Base-by-base conservation (phyloP, 2,797 vertebrate genomes). In the Urophycis tenuis region DNA sequence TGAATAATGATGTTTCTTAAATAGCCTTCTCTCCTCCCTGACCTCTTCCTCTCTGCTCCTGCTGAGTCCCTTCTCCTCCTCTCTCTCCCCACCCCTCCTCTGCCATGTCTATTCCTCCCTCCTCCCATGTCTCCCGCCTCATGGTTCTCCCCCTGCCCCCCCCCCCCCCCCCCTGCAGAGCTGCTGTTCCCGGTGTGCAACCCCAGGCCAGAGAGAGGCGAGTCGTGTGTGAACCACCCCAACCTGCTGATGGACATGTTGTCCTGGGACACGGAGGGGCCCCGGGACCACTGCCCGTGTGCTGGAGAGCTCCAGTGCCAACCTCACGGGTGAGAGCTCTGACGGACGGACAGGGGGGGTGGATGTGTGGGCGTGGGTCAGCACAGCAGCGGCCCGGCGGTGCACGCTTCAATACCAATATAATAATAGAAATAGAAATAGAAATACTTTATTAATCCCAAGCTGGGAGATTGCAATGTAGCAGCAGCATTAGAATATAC, bases 131-230 rank as follows among this genome's bases (percentile, higher is more conserved):
- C 11, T 31, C 64, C n/a, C n/a, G 12, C 49, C 41, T 17, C 70
- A 5, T 19, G 45, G 45, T 53, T 53, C 45, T n/a, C 19, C 45
- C 10, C 35, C 35, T 36, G 35, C 35, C 35, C 35, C 60, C 1
- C 64, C 77, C 45, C 67, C n/a, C 60, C 1, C 64, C 77, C 45
- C 67, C n/a, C 31, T 69, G 6, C 87, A 98, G 96, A 94, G 64
- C 90, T 98, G 0, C 85, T 98, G 81, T 97, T 96, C 25, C 97
- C 97, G 0, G 95, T 99, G 77, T 99, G 97, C 81, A 95, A 93
- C 4, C 94, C 94, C 1, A 88, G 93, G 76, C 94, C 94, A 0
- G 71, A 85, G 80, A 93, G 93, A 79, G 94, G 94, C 0, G 93
- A 97, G 75, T 89, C 90, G 39, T 99, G 97, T 81, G 86, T 91